Conservation (phyloP, 2,888 invertebrate genomes). For the Melanchra persicariae region DNA sequence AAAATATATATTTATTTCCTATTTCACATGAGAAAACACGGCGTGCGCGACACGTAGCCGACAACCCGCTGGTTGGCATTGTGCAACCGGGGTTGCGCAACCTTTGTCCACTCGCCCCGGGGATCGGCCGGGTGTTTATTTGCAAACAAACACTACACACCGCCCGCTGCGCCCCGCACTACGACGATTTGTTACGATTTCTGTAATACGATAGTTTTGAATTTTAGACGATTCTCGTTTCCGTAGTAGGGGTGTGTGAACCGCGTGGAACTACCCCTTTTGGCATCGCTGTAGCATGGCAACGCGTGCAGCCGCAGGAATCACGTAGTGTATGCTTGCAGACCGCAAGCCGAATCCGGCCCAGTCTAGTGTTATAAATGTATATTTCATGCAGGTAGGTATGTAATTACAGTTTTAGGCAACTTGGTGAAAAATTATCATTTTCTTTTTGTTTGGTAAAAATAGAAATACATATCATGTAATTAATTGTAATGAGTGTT, state of each 20-base stretch:
- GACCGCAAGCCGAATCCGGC: background rate
- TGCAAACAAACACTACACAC: slow-evolving; percentile 86
- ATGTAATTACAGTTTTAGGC: slow-evolving; percentile 40
- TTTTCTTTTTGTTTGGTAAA: slow-evolving; percentile 36
- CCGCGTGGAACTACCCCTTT: slow-evolving; percentile 41
- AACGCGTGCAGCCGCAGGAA: background rate
- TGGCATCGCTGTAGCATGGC: background rate
- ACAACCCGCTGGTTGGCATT: slow-evolving; percentile 83
- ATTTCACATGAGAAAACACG: slow-evolving; percentile 84
- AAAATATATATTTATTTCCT: slow-evolving; percentile 74
- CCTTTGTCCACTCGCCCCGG: slow-evolving; percentile 68
- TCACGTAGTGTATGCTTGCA: background rate
- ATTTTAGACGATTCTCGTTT: slow-evolving; percentile 56
- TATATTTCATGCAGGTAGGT: slow-evolving; percentile 16
- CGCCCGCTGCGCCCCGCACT: slow-evolving; percentile 80
- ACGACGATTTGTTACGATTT: slow-evolving; percentile 85
- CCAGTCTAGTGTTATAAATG: slow-evolving; percentile 17
- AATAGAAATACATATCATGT: slow-evolving; percentile 51
- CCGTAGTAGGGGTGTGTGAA: slow-evolving; percentile 60
- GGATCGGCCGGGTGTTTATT: slow-evolving; percentile 88
- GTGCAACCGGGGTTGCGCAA: slow-evolving; percentile 74
- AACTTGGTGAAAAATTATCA: slow-evolving; percentile 33
- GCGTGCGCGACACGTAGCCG: slow-evolving; percentile 72
- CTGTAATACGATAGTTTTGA: slow-evolving; percentile 80
- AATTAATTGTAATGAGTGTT: slow-evolving; percentile 62